Percentiles rank a stretch among this genome's conserved stretches.
These are phyloP conservation scores for Mizuhopecten yessoensis DNA, from an alignment of 1,140 invertebrate species.

Conservation along the genomic window DNA sequence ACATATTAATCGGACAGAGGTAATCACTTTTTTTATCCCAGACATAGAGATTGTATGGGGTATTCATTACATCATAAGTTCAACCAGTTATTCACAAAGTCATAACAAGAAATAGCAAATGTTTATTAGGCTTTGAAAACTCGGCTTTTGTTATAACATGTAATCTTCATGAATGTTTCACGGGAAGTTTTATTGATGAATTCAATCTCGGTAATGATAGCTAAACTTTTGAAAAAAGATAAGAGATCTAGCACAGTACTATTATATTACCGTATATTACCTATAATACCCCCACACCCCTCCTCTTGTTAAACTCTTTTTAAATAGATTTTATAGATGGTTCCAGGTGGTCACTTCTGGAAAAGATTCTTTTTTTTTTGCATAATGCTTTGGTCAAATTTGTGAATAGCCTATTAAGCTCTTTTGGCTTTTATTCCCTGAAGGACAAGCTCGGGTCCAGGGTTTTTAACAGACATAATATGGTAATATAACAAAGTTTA, in stretches of 20 bases:
- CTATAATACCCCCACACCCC: too few species aligned
- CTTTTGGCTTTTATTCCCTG: too few species aligned
- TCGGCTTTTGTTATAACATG: not conserved
- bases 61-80: not conserved
- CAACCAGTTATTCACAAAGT: not conserved
- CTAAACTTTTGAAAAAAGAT: not conserved
- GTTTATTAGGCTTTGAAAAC: not conserved
- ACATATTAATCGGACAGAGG: not conserved
- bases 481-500: not conserved
- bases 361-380: too few species aligned
- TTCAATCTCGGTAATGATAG: not conserved
- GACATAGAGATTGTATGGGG: not conserved
- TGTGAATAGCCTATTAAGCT: too few species aligned
- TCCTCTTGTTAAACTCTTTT: too few species aligned
- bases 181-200: not conserved
- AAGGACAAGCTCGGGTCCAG: too few species aligned
- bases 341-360: too few species aligned
- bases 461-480: not conserved
- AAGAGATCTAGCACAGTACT: not conserved
- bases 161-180: not conserved
- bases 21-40: not conserved
- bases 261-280: too few species aligned
- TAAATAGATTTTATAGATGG: too few species aligned
- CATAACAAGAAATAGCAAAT: not conserved
- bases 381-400: too few species aligned